Conservation (phyloP, 1,140 invertebrate genomes). For the Drosophila orena region DNA sequence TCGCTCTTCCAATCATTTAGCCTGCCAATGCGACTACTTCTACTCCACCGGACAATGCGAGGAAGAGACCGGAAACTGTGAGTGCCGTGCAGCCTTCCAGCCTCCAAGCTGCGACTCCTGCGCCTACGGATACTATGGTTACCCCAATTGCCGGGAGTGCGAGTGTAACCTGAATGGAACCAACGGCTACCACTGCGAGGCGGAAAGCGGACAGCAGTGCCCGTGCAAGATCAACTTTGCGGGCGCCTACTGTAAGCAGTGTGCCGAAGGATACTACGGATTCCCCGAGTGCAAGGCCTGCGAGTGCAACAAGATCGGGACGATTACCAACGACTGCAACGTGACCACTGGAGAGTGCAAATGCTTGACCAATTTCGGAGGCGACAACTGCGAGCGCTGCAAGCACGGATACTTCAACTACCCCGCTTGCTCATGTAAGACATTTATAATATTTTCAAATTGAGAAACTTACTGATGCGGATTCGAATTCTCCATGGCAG, state of each 20-base stretch:
- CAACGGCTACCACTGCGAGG: constrained; percentile 92
- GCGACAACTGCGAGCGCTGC: constrained; percentile 94
- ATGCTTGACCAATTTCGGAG: constrained; percentile 94
- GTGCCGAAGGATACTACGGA: constrained; percentile 95
- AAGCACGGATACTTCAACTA: constrained; percentile 96
- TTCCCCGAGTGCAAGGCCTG: constrained; percentile 97
- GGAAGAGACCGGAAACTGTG: constrained; percentile 95
- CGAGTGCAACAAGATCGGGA: constrained; percentile 92
- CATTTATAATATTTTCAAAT: background rate
- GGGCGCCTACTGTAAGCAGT: constrained; percentile 94
- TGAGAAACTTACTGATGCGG: no score
- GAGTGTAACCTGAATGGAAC: constrained; percentile 97
- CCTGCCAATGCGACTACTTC: constrained; percentile 93
- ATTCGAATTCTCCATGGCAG: constrained; percentile 85
- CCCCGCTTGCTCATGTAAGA: constrained; percentile 95
- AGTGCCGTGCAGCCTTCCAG: constrained; percentile 93
- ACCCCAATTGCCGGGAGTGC: constrained; percentile 97
- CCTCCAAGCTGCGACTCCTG: constrained; percentile 91
- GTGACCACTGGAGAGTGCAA: constrained; percentile 94
- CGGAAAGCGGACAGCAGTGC: constrained; percentile 90
- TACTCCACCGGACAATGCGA: constrained; percentile 98
- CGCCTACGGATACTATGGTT: constrained; percentile 93
- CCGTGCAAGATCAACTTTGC: constrained; percentile 96
- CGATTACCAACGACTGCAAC: constrained; percentile 92
- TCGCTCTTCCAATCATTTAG: constrained; percentile 86